phyloP scores from a whole-genome alignment of 2,113 vertebrate genomes.

The Gambusia holbrooki region DNA sequence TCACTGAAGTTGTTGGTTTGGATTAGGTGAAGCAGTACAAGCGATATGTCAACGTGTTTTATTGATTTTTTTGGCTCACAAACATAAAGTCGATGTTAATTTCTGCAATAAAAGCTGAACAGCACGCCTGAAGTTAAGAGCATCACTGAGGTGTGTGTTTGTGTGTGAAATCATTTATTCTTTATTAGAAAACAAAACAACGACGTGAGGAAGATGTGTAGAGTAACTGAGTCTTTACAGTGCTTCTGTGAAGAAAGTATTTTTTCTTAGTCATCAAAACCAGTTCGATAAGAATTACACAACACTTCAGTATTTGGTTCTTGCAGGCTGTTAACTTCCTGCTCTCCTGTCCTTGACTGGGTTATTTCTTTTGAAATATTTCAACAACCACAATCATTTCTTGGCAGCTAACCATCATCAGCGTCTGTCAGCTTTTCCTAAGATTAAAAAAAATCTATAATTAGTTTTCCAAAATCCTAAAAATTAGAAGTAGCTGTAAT shows the following conservation, averaged over 20 bases:
- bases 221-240: constrained; percentile 11
- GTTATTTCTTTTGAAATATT: neutral
- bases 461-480: neutral
- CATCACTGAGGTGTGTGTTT: neutral
- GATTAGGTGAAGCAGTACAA: neutral
- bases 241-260: constrained; percentile 2
- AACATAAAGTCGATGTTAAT: neutral
- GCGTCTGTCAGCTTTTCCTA: neutral
- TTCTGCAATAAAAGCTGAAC: constrained; percentile 4
- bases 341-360: neutral
- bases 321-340: constrained; percentile 1
- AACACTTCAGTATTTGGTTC: constrained; percentile 13
- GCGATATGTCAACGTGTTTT: neutral
- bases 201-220: neutral
- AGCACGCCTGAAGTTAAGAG: neutral
- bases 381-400: neutral
- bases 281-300: constrained; percentile 22
- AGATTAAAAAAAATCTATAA: neutral
- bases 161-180: neutral
- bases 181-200: neutral
- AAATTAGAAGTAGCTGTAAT: too few species aligned
- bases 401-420: neutral
- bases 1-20: neutral
- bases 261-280: constrained; percentile 16
- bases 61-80: neutral